phyloP scores from a whole-genome alignment of 2,113 vertebrate genomes.

The Empidonax traillii region DNA sequence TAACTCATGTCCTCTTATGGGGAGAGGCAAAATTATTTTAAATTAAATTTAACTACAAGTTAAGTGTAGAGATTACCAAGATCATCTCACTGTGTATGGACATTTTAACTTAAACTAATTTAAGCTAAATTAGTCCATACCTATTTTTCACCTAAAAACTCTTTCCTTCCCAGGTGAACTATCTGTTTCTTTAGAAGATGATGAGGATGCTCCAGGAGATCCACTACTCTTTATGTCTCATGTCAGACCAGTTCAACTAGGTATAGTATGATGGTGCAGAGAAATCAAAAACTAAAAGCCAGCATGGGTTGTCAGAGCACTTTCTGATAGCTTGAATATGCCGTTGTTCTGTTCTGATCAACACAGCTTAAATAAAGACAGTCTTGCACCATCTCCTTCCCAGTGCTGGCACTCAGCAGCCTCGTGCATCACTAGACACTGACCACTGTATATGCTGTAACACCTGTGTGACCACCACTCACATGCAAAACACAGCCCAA shows the following conservation, averaged over 20 bases:
- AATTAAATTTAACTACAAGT: background rate
- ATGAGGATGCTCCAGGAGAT: constrained; percentile 65
- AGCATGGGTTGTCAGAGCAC: background rate
- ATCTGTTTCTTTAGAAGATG: constrained; percentile 68
- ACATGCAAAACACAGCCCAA: background rate
- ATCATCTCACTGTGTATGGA: background rate
- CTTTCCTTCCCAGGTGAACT: constrained; percentile 66
- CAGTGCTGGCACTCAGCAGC: background rate
- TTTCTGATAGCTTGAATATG: background rate
- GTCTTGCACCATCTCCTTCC: background rate
- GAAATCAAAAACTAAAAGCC: background rate
- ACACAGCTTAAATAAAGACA: background rate
- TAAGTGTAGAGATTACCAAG: background rate
- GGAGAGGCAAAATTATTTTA: background rate
- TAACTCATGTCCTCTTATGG: background rate
- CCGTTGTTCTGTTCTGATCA: background rate
- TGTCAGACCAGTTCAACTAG: constrained; percentile 66
- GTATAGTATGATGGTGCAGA: constrained; percentile 53
- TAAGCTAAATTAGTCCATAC: constrained; percentile 14
- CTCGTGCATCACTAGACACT: background rate
- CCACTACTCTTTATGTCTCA: constrained; percentile 68
- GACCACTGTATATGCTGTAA: background rate
- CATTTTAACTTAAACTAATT: background rate
- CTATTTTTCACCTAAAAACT: constrained; percentile 40
- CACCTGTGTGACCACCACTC: background rate